These are phyloP conservation scores for Apamea epomidion DNA, from an alignment of 2,888 invertebrate species.

Conservation along the genomic window DNA sequence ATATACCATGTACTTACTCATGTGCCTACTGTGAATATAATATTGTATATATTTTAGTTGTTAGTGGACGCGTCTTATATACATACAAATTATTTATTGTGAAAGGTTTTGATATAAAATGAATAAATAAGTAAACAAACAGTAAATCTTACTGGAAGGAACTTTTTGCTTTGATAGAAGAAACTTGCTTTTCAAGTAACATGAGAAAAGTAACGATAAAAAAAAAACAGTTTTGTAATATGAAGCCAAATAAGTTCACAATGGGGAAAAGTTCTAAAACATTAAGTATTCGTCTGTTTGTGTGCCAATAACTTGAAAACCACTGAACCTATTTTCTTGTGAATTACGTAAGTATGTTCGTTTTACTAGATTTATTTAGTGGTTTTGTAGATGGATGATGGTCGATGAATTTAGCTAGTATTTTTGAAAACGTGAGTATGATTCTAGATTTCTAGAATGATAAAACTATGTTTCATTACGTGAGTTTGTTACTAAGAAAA, in stretches of 20 bases:
- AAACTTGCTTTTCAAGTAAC: conserved; percentile 3
- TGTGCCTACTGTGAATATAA: conserved; percentile 19
- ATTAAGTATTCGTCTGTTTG: neutral
- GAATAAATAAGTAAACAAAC: conserved; percentile 21
- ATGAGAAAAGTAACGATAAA: neutral
- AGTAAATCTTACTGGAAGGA: neutral
- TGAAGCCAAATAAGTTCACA: neutral
- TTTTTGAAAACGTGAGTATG: neutral
- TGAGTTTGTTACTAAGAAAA: conserved; percentile 2
- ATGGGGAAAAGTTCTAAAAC: neutral
- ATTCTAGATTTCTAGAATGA: neutral
- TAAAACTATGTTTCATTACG: neutral
- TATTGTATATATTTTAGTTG: conserved; percentile 23
- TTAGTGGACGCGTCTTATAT: conserved; percentile 1
- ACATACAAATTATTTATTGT: conserved; percentile 21
- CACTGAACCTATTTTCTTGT: neutral
- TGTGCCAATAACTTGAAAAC: conserved; percentile 26
- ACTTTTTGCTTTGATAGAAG: conserved; percentile 21
- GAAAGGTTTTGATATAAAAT: conserved; percentile 33
- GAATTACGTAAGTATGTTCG: neutral
- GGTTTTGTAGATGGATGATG: neutral
- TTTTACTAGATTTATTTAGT: neutral
- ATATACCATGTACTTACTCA: conserved; percentile 38
- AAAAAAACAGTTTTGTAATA: neutral
- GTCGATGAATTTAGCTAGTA: neutral